phyloP scores from a whole-genome alignment of 2,113 vertebrate genomes.

The Potamarius usumacintae region DNA sequence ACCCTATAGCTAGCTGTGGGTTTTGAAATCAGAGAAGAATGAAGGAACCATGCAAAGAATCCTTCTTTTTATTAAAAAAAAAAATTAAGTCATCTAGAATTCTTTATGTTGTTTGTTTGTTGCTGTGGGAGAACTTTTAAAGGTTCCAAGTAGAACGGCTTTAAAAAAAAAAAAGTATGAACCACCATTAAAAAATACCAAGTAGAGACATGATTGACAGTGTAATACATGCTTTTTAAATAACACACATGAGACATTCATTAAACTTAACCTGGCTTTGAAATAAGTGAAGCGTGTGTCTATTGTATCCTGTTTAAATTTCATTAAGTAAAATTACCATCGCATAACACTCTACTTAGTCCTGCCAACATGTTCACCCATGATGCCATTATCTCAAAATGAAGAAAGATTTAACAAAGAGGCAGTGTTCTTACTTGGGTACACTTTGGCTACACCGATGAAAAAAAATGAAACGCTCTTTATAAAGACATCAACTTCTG shows the following conservation, averaged over 20 bases:
- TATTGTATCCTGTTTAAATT: conserved; percentile 7
- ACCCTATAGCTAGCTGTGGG: not conserved
- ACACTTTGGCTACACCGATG: not conserved
- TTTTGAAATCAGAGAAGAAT: not conserved
- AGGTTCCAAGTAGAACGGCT: not conserved
- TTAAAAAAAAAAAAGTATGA: not conserved
- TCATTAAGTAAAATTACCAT: conserved; percentile 28
- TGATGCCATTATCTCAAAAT: conserved; percentile 11
- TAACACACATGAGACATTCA: not conserved
- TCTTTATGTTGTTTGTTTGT: not conserved
- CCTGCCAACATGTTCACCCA: not conserved
- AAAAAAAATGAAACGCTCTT: not conserved
- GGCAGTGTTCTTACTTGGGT: conserved; percentile 55
- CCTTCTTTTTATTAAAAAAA: not conserved
- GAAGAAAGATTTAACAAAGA: conserved; percentile 76
- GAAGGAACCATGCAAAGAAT: not conserved
- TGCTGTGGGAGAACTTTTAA: not conserved
- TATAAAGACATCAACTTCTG: not conserved
- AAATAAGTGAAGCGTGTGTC: not conserved
- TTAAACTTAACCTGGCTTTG: not conserved
- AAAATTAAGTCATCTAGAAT: not conserved
- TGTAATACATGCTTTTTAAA: not conserved
- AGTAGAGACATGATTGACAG: conserved; percentile 4
- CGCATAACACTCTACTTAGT: conserved; percentile 6
- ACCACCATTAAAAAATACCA: not conserved